Evolutionary conservation across 2,888 invertebrate genomes (phyloP), one percentile per base, ranked within the genome.

Genomic region (Xestia xanthographa): DNA sequence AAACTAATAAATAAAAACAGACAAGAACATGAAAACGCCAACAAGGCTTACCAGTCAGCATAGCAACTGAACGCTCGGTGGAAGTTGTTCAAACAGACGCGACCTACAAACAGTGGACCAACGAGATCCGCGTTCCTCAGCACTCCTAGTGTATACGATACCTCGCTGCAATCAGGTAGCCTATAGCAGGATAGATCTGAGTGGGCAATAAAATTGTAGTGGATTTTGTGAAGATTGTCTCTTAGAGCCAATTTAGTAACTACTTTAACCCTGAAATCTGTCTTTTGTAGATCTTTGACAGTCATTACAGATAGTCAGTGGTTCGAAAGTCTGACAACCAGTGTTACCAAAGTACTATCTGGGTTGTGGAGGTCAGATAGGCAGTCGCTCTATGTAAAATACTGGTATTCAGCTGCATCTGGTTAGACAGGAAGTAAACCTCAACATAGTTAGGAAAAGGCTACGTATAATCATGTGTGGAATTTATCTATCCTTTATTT

Each of bases 91-190:
- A 88, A 86, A 86, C 79, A 79, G 48, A 43, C 38, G 48, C 66
- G 78, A 77, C 82, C 88, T 75, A 76, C 62, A 79, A 86, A 86
- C 67, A 77, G 41, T 68, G 26, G 66, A 56, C 77, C 85, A 62
- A 73, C 79, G 75, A 60, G 29, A 50, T 29, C 38, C 20, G 48
- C 63, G 67, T 43, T 72, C 43, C 67, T 83, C 83, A 83, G 83
- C 85, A 74, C n/a, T 83, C 60, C 66, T 83, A 81, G 82, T 83
- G 66, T 83, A 75, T 70, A 70, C 85, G 53, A 70, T 80, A 63
- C 58, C 69, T 77, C 22, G 74, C 74, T 66, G 66, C 75, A 84
- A 83, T 83, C 74, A 75, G 78, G 77, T 58, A 65, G 43, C 43
- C 58, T 82, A 14, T 48, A 26, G 22, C 26, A 45, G 26, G 38